phyloP scores from a whole-genome alignment of 2,797 vertebrate species.

The Pseudochirops corinnae region DNA sequence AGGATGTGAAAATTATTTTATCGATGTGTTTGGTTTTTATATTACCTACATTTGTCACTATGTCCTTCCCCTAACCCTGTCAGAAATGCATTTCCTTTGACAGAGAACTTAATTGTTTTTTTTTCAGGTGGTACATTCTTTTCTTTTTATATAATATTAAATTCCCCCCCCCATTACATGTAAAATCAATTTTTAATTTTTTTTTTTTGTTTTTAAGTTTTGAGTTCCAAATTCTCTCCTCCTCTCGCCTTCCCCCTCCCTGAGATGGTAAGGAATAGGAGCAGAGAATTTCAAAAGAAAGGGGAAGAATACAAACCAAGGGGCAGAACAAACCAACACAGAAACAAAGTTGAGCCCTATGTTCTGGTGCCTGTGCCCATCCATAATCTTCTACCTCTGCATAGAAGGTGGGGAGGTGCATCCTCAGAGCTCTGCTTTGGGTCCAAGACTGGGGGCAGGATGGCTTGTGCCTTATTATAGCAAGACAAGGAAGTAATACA shows the following conservation, averaged over 20 bases:
- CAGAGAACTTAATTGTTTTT: background rate
- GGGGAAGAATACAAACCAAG: background rate
- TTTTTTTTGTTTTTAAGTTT: background rate
- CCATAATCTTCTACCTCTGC: background rate
- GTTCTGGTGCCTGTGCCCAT: background rate
- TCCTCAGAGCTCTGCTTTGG: background rate
- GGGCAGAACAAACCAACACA: background rate
- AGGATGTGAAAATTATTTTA: background rate
- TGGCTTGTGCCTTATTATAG: background rate
- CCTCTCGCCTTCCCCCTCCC: background rate
- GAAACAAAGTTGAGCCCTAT: background rate
- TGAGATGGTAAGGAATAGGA: background rate
- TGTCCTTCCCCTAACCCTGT: background rate
- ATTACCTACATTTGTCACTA: background rate
- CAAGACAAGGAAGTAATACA: background rate
- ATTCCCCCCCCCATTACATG: background rate
- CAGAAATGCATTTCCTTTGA: background rate
- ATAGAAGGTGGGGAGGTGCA: background rate
- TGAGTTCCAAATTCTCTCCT: background rate
- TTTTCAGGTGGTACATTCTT: background rate
- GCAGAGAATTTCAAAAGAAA: background rate
- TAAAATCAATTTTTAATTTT: background rate
- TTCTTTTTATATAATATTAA: background rate
- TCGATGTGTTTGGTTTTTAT: background rate
- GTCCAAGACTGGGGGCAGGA: background rate